These are phyloP conservation scores for Xanthia togata DNA, from an alignment of 2,888 invertebrate species.

Conservation along the genomic window DNA sequence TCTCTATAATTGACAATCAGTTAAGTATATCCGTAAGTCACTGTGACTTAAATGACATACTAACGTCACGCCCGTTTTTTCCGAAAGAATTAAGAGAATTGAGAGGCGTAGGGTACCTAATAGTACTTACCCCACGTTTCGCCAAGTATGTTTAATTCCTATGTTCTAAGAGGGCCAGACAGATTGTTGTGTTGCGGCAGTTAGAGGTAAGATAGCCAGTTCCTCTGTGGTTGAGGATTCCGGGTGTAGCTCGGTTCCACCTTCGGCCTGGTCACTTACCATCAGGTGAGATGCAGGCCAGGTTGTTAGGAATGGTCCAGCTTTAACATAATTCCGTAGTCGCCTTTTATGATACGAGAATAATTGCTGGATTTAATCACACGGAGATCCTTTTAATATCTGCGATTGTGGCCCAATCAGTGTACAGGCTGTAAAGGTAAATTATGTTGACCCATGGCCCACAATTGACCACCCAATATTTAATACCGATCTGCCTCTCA, in stretches of 20 bases:
- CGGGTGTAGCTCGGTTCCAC: too few species aligned
- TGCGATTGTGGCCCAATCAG: neutral
- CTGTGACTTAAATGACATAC: neutral
- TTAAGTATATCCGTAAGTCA: neutral
- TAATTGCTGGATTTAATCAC: neutral
- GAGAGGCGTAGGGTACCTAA: neutral
- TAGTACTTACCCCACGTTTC: neutral
- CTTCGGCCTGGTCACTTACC: too few species aligned
- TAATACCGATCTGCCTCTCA: conserved; percentile 46
- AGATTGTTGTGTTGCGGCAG: too few species aligned
- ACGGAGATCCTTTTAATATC: neutral
- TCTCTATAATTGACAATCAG: neutral
- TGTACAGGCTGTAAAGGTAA: conserved; percentile 12
- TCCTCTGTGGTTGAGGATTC: too few species aligned
- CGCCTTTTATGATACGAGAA: neutral
- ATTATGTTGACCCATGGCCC: conserved; percentile 25
- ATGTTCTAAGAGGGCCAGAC: neutral
- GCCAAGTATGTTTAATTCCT: too few species aligned
- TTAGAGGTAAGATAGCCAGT: too few species aligned
- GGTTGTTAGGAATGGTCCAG: neutral
- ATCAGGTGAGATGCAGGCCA: too few species aligned
- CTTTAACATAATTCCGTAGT: neutral
- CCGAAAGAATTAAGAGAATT: neutral
- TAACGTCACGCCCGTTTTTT: neutral
- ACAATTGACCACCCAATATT: conserved; percentile 44